Percentiles rank a stretch among this genome's conserved stretches.
phyloP scores from a whole-genome alignment of 2,888 invertebrate species.

The Trachelus stipa region DNA sequence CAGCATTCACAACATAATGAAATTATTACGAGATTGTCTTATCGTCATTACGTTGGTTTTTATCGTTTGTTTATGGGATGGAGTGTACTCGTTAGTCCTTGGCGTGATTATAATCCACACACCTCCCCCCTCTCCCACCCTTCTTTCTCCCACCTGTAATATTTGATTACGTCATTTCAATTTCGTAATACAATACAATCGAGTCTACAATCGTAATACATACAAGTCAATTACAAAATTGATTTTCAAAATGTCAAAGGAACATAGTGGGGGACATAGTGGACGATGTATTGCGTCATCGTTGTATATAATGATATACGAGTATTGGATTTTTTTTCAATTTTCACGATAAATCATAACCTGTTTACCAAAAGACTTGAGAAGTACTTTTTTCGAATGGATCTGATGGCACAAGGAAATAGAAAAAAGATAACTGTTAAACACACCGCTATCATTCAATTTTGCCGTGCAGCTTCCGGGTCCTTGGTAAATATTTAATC shows the following conservation, averaged over 20 bases:
- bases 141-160: neutral
- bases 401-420: neutral
- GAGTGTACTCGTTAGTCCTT: too few species aligned
- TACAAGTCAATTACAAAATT: neutral
- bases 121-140: too few species aligned
- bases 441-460: neutral
- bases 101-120: too few species aligned
- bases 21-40: neutral
- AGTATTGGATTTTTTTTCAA: neutral
- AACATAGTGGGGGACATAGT: neutral
- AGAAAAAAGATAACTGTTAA: neutral
- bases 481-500: slow-evolving; percentile 1
- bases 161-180: neutral
- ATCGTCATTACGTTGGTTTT: neutral
- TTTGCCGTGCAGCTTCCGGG: neutral
- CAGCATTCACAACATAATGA: neutral
- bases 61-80: neutral
- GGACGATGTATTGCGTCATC: neutral
- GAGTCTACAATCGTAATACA: too few species aligned
- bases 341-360: neutral
- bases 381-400: neutral
- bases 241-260: neutral
- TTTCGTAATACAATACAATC: neutral
- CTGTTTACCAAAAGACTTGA: neutral
- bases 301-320: neutral